Evolutionary conservation across 2,113 vertebrate species (phyloP).

Genomic region (Halichoeres trimaculatus): DNA sequence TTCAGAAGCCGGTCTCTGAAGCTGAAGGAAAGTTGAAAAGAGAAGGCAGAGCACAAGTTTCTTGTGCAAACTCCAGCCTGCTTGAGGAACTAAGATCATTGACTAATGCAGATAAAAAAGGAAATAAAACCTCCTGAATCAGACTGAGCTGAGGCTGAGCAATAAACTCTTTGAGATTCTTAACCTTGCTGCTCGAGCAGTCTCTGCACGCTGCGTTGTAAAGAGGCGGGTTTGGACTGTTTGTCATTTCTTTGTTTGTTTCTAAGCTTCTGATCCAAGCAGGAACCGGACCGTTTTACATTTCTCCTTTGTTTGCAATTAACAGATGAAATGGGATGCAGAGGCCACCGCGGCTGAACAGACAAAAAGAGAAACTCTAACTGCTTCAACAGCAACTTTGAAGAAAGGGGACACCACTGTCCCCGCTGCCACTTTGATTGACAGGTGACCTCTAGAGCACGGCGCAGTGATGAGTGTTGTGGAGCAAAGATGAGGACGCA

Average conservation of each 20-base stretch:
- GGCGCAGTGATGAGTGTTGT: neutral
- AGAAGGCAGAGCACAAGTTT: neutral
- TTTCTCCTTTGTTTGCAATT: constrained; percentile 51
- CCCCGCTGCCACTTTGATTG: constrained; percentile 19
- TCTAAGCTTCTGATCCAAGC: neutral
- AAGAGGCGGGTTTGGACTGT: neutral
- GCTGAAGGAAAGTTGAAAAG: constrained; percentile 20
- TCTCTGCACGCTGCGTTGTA: neutral
- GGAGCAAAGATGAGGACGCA: constrained; percentile 6
- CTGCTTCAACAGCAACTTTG: constrained; percentile 42
- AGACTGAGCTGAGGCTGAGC: neutral
- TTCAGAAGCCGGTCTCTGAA: constrained; percentile 8
- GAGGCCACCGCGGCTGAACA: constrained; percentile 17
- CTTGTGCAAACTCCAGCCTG: neutral
- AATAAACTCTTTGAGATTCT: neutral
- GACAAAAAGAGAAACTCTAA: constrained; percentile 51
- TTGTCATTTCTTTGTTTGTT: neutral
- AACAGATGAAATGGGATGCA: constrained; percentile 18
- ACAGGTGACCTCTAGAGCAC: constrained; percentile 37
- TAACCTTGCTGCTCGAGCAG: neutral
- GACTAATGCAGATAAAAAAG: neutral
- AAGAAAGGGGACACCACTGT: constrained; percentile 47
- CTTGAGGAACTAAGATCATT: constrained; percentile 10
- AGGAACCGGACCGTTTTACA: constrained; percentile 29
- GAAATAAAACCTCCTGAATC: neutral